Evolutionary conservation across 1,140 invertebrate species (phyloP).

Genomic region (Phthorimaea operculella): DNA sequence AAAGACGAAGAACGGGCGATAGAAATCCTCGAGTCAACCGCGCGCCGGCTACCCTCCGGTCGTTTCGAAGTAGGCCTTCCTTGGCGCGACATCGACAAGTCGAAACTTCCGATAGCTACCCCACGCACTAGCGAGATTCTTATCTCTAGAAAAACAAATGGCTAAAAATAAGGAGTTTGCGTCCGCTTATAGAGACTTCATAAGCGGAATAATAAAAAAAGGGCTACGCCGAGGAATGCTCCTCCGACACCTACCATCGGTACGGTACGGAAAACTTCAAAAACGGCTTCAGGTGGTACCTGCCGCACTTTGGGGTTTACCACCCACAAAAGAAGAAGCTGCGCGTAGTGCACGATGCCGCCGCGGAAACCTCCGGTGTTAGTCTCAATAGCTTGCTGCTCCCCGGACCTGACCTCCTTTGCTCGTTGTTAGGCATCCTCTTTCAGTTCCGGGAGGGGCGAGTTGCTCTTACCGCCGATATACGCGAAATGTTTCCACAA

Average conservation of each 20-base stretch:
- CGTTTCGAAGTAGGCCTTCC: constrained; percentile 7
- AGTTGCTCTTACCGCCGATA: background rate
- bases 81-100: background rate
- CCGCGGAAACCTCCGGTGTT: background rate
- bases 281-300: background rate
- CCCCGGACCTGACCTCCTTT: constrained; percentile 26
- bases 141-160: constrained; percentile 1
- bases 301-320: constrained; percentile 12
- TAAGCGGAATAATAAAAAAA: constrained; percentile 3
- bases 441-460: background rate
- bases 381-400: constrained; percentile 24
- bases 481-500: background rate
- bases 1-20: constrained; percentile 9
- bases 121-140: constrained; percentile 4
- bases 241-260: background rate
- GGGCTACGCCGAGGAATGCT: constrained; percentile 9
- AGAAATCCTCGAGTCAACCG: constrained; percentile 4
- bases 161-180: background rate
- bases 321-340: constrained; percentile 11
- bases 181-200: background rate
- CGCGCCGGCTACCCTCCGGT: constrained; percentile 5
- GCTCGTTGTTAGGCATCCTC: constrained; percentile 18
- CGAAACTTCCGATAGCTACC: constrained; percentile 7
- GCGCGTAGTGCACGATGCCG: constrained; percentile 9
- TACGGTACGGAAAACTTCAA: background rate